Base-by-base conservation (phyloP, 2,797 vertebrate genomes). In the Jordanella pulchra region DNA sequence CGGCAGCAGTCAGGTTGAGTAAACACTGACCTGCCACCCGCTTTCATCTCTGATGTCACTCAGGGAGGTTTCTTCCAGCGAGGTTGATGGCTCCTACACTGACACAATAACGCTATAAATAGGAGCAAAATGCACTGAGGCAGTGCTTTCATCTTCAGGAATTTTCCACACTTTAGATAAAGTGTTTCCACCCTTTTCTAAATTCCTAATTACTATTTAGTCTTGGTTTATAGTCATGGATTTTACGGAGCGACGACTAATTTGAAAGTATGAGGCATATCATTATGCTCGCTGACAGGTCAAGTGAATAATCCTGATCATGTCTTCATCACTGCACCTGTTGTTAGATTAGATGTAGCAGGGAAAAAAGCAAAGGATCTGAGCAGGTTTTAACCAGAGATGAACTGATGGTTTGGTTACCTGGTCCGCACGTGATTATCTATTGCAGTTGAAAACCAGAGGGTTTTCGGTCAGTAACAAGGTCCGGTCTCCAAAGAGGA, bases 71-170 rank as follows among this genome's bases (percentile, higher is more conserved):
- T 80, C 75, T 85, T 79, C 55, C 65, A 76, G 69, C 65, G 67
- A 67, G 74, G 72, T 63, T 89, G 80, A 84, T 79, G 44, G 78
- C 76, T 73, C 35, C 72, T 78, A 71, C 76, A 69, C 69, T 76
- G 63, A 72, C 54, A 85, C 76, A 81, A 76, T 74, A 73, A 75
- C 21, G 48, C 82, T 86, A 85, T 80, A 89, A 88, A 85, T 85
- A 87, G 84, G 70, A 65, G 32, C 81, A 76, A 83, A 63, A 86
- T 78, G 64, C 66, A 77, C 54, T 15, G 50, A 80, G 75, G 73
- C 71, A 61, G 48, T 2, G 42, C 74, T 67, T 74, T 77, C 71
- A 80, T 89, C 84, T 87, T 73, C 70, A 86, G 79, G 81, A 89
- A 88, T 88, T 69, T 76, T 85, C 69, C 69, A 68, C 82, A 73